Evolutionary conservation across 2,113 vertebrate species (phyloP).

Genomic region (Sisor rabdophorus): DNA sequence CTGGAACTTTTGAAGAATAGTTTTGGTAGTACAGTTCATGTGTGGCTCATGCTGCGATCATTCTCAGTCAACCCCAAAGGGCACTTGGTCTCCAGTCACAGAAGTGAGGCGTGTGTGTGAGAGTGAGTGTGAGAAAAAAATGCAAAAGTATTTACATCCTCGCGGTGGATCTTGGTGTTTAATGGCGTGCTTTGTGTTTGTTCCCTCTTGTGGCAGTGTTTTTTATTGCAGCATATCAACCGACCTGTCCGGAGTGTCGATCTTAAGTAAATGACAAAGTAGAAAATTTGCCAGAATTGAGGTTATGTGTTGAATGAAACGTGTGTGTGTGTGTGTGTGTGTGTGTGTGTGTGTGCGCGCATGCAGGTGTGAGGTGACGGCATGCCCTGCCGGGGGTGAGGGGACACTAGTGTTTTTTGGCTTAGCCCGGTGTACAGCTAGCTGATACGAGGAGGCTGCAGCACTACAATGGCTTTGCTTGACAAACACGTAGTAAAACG

Average conservation of each 20-base stretch:
- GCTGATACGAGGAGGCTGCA: slow-evolving; percentile 64
- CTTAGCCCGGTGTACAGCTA: slow-evolving; percentile 66
- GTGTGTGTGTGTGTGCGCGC: slow-evolving; percentile 21
- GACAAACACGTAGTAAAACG: slow-evolving; percentile 99
- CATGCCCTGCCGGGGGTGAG: slow-evolving; percentile 72
- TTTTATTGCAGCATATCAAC: neutral
- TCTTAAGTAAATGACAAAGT: slow-evolving; percentile 5
- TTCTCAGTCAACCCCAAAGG: slow-evolving; percentile 26
- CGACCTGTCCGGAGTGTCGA: neutral
- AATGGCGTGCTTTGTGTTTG: neutral
- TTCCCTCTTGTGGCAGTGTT: slow-evolving; percentile 35
- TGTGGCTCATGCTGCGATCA: slow-evolving; percentile 26
- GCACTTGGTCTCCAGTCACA: slow-evolving; percentile 27
- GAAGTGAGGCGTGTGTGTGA: slow-evolving; percentile 9
- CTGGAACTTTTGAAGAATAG: slow-evolving; percentile 41
- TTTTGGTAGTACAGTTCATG: slow-evolving; percentile 25
- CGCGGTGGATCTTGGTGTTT: neutral
- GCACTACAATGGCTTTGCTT: slow-evolving; percentile 86
- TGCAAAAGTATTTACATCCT: neutral
- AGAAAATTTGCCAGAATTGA: neutral
- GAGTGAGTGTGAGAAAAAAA: neutral
- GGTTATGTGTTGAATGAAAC: slow-evolving; percentile 16
- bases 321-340: slow-evolving; percentile 15
- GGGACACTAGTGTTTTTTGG: slow-evolving; percentile 75
- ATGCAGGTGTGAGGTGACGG: slow-evolving; percentile 66